Base-by-base conservation (phyloP, 2,888 invertebrate species). In the Terebella lapidaria region DNA sequence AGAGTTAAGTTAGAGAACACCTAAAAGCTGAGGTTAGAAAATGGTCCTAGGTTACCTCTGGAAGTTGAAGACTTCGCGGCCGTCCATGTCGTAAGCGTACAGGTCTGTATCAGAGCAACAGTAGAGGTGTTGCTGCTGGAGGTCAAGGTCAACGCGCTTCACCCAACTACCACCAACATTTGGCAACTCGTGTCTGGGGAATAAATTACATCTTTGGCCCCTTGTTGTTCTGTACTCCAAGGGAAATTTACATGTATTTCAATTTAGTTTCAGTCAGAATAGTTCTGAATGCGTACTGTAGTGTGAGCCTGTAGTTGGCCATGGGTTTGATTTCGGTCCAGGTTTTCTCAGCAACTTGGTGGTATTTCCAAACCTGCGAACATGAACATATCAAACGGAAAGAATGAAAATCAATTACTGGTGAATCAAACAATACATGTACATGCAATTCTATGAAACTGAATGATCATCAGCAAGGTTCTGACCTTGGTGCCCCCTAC, bases 81-180 rank as follows among this genome's bases (percentile, higher is more conserved):
- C 78, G n/a, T 72, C 62, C 53, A 78, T 70, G 63, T 77, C 71
- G 60, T 78, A 78, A 5, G 74, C 74, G 66, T 74, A 70, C 2
- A 80, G 70, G 58, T 78, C 78, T 20, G 74, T 78, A 60, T 78
- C 76, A 22, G 78, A 75, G 63, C 78, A 79, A 65, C 76, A 78
- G 66, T 78, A 79, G 47, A 80, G 69, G 58, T 78, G 78, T 49
- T 76, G 73, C 27, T 74, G 66, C 15, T 69, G 58, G 45, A 71
- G 67, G 46, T 79, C 76, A 22, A 80, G 65, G 53, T 78, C 76
- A 3, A 78, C 76, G 28, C 72, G 66, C 70, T 78, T 77, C 54
- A 80, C 77, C 78, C 78, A 80, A 53, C 76, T 74, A 0, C 77
- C 77, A 25, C 76, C 78, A 20, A 77, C 75, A 69, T 75, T 70